These are phyloP conservation scores for Caenorhabditis sp. DNA, from an alignment of 2,888 invertebrate species.

Conservation along the genomic window DNA sequence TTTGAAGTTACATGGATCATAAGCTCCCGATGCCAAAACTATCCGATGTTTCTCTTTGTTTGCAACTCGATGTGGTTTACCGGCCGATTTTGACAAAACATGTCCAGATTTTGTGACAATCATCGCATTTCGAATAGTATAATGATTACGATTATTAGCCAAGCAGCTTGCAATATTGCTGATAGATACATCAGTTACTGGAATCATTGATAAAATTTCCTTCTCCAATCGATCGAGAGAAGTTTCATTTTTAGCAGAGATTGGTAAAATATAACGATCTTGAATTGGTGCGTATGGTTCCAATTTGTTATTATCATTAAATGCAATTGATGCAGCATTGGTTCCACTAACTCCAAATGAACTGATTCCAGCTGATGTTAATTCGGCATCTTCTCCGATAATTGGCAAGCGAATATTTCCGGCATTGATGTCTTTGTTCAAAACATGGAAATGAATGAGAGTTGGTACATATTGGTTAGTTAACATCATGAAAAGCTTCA, in stretches of 20 bases:
- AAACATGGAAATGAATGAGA: slow-evolving; percentile 56
- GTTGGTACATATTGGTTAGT: slow-evolving; percentile 55
- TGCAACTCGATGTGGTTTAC: slow-evolving; percentile 30
- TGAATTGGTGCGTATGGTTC: slow-evolving; percentile 29
- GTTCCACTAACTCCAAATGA: slow-evolving; percentile 70
- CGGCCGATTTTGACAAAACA: slow-evolving; percentile 10
- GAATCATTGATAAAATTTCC: slow-evolving; percentile 21
- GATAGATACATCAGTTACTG: slow-evolving; percentile 26
- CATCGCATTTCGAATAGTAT: slow-evolving; percentile 27
- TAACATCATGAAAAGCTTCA: slow-evolving; percentile 60
- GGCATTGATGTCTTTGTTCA: slow-evolving; percentile 61
- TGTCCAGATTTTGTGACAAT: slow-evolving; percentile 26
- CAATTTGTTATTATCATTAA: slow-evolving; percentile 35
- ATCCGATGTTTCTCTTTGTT: slow-evolving; percentile 27
- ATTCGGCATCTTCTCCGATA: slow-evolving; percentile 53
- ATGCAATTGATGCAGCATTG: slow-evolving; percentile 61
- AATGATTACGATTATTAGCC: slow-evolving; percentile 32
- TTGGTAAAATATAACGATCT: slow-evolving; percentile 46
- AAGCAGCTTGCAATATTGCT: slow-evolving; percentile 26
- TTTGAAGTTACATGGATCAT: slow-evolving; percentile 20
- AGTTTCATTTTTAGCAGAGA: slow-evolving; percentile 57
- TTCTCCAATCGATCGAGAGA: slow-evolving; percentile 46
- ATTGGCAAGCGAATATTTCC: slow-evolving; percentile 49
- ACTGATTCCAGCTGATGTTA: slow-evolving; percentile 56
- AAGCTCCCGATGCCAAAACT: slow-evolving; percentile 2